Base-by-base conservation (phyloP, 2,888 invertebrate species). In the Glomeris marginata region DNA sequence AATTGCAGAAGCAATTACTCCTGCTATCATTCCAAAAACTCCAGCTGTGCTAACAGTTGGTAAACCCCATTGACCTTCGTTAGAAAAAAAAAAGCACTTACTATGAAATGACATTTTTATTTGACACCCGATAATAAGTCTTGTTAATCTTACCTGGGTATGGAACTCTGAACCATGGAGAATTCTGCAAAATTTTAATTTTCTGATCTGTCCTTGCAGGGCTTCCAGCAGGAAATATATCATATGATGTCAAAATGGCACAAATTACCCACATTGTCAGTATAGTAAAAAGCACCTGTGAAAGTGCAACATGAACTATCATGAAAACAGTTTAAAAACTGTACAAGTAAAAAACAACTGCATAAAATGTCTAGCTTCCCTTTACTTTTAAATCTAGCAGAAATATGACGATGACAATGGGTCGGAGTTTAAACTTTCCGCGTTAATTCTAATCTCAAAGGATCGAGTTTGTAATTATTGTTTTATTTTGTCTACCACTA, bases 91-190 rank as follows among this genome's bases (percentile, higher is more conserved):
- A 13, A 41, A 41, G n/a, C n/a, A n/a, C n/a, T n/a, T n/a, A n/a
- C n/a, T n/a, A n/a, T n/a, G n/a, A n/a, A n/a, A n/a, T n/a, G n/a
- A n/a, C n/a, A n/a, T n/a, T n/a, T n/a, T n/a, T n/a, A n/a, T n/a
- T n/a, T n/a, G n/a, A n/a, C n/a, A n/a, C n/a, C n/a, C n/a, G n/a
- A n/a, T n/a, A n/a, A n/a, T n/a, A n/a, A n/a, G n/a, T n/a, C n/a
- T n/a, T n/a, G n/a, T n/a, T n/a, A n/a, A n/a, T n/a, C n/a, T n/a
- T 63, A 77, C 77, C 81, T 56, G 85, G 85, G 67, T 84, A 84
- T 0, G 85, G 84, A 13, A 85, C 61, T 21, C 83, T 72, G 62
- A 86, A 81, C 85, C 85, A 85, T 0, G 80, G 78, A 1, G 84
- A 78, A 58, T 78, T 76, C n/a, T 72, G 68, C 18, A 86, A 69